A percentile compares a stretch with the other conserved stretches of the same genome.
Conservation (phyloP, 2,888 invertebrate species). For the Gisinianus flammeolus region DNA sequence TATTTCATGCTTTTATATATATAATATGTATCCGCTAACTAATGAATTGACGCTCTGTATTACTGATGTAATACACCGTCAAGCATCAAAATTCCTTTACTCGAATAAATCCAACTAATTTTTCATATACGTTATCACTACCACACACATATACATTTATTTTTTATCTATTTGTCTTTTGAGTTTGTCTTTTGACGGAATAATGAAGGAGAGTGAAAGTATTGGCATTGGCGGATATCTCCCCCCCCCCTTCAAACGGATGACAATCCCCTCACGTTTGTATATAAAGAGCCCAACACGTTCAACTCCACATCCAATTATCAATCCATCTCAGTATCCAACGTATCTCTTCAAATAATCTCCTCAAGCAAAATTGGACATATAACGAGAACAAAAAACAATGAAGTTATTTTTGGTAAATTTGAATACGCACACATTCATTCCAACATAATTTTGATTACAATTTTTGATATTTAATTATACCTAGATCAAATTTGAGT, state of each 20-base stretch:
- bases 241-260: not conserved
- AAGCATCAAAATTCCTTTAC: no score
- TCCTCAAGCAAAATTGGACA: not conserved
- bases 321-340: not conserved
- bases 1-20: no score
- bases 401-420: slow-evolving; percentile 39
- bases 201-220: slow-evolving; percentile 12
- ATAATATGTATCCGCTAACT: no score
- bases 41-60: no score
- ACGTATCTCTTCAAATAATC: not conserved
- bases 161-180: no score
- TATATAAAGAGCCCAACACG: not conserved
- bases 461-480: no score
- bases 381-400: not conserved
- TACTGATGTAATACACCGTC: no score
- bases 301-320: not conserved
- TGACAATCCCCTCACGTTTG: not conserved
- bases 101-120: no score
- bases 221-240: slow-evolving; percentile 17
- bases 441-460: not conserved
- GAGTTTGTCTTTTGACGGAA: no score
- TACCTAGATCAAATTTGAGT: not conserved
- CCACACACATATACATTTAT: no score
- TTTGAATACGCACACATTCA: not conserved
- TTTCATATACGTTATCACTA: no score